A percentile compares a stretch with the other conserved stretches of the same genome.
Conservation (phyloP, 1,140 invertebrate genomes). For the Drosophila kepulauana region DNA sequence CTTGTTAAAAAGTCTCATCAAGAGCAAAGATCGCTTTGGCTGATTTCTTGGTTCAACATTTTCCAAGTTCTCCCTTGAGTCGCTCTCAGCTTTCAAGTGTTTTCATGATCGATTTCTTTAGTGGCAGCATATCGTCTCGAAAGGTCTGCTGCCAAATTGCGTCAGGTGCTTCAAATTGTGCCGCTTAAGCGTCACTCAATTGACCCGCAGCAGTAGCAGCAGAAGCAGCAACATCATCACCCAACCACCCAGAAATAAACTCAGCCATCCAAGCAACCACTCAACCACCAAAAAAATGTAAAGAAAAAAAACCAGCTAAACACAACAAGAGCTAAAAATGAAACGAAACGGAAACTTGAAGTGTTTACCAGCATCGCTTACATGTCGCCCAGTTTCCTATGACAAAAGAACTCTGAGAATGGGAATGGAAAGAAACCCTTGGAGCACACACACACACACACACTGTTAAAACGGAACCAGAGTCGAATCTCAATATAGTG, state of each 20-base stretch:
- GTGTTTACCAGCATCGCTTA: conserved; percentile 79
- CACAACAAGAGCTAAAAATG: conserved; percentile 22
- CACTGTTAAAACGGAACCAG: conserved; percentile 11
- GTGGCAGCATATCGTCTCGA: background rate
- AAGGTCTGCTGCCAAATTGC: conserved; percentile 8
- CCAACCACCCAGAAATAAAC: background rate
- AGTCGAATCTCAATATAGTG: background rate
- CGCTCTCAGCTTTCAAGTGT: background rate
- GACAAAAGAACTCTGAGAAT: conserved; percentile 20
- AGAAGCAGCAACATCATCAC: conserved; percentile 39
- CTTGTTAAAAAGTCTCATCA: too few relatives aligned
- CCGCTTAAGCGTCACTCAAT: conserved; percentile 29
- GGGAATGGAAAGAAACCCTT: conserved; percentile 19
- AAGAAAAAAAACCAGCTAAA: conserved; percentile 28
- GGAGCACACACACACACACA: conserved; percentile 1
- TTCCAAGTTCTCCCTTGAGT: too few relatives aligned
- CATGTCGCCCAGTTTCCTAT: conserved; percentile 28
- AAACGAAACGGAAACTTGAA: conserved; percentile 71
- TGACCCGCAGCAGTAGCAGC: conserved; percentile 32
- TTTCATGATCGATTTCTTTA: background rate
- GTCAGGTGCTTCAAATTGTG: conserved; percentile 35
- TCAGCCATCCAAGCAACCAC: conserved; percentile 12
- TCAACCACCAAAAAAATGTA: conserved; percentile 24
- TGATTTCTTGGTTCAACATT: too few relatives aligned
- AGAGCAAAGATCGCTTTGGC: too few relatives aligned